Conservation (phyloP, 2,113 vertebrate species). For the Varanus komodoensis region DNA sequence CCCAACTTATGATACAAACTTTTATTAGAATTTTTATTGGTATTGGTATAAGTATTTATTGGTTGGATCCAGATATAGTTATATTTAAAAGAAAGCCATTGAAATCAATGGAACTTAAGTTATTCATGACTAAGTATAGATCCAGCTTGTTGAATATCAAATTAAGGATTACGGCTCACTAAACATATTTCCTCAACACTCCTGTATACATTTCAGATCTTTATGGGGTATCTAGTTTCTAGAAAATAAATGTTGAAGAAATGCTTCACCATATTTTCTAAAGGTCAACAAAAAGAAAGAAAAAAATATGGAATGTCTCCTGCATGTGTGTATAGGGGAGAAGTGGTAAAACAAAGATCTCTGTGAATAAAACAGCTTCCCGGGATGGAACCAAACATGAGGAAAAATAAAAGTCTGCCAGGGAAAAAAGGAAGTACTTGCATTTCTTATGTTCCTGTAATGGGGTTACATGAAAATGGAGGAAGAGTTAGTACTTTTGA, state of each 20-base stretch:
- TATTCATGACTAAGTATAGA: too few relatives aligned
- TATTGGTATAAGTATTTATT: not conserved
- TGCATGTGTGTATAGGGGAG: not conserved
- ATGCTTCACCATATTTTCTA: not conserved
- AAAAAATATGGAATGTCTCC: not conserved
- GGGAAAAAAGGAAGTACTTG: not conserved
- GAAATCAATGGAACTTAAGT: too few relatives aligned
- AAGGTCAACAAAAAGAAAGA: not conserved
- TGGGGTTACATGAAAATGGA: not conserved
- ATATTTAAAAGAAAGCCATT: too few relatives aligned
- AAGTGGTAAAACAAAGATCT: not conserved
- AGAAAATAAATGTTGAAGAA: not conserved
- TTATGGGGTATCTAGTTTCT: not conserved
- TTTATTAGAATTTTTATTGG: not conserved
- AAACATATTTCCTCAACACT: not conserved
- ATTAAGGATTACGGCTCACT: not conserved
- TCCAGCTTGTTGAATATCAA: not conserved
- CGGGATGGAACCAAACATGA: not conserved
- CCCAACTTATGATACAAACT: not conserved
- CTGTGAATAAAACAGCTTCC: not conserved
- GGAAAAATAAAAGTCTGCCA: not conserved
- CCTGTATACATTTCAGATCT: not conserved
- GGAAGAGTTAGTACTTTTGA: not conserved
- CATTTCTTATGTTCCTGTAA: not conserved
- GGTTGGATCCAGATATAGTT: too few relatives aligned